A percentile compares a stretch with the other conserved stretches of the same genome.
Conservation (phyloP, 2,113 vertebrate genomes). For the Catharus fuscescens region DNA sequence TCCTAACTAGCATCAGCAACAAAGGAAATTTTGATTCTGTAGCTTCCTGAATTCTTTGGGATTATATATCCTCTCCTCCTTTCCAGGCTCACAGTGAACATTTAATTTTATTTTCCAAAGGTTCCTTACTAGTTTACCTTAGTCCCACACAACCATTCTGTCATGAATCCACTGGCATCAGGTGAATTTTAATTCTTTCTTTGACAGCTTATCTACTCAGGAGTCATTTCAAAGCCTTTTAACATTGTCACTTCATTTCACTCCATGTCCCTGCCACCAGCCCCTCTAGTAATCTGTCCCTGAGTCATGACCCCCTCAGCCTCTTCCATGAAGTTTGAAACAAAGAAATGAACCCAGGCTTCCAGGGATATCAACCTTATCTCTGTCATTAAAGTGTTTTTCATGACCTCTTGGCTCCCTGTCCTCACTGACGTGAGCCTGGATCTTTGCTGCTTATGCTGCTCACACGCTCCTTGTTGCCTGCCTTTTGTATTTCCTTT, state of each 20-base stretch:
- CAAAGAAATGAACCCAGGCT: not conserved
- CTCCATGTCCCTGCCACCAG: not conserved
- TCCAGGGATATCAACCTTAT: not conserved
- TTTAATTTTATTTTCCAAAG: not conserved
- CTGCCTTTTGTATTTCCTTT: not conserved
- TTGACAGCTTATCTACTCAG: not conserved
- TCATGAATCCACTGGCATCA: not conserved
- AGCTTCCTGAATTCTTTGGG: not conserved
- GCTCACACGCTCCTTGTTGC: not conserved
- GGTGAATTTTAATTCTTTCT: constrained; percentile 32
- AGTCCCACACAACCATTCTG: not conserved
- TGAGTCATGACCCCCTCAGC: not conserved
- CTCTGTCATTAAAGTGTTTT: not conserved
- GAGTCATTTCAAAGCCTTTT: not conserved
- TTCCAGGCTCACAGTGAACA: not conserved
- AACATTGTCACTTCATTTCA: not conserved
- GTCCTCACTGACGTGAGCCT: not conserved
- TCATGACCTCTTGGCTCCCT: not conserved
- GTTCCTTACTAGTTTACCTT: not conserved
- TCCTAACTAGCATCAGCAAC: not conserved
- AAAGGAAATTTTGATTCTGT: not conserved
- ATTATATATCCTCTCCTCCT: not conserved
- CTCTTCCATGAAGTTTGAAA: not conserved
- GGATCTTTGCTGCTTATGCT: not conserved
- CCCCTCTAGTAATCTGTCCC: not conserved